phyloP scores from a whole-genome alignment of 2,113 vertebrate species.

The Scartelaos histophorus region DNA sequence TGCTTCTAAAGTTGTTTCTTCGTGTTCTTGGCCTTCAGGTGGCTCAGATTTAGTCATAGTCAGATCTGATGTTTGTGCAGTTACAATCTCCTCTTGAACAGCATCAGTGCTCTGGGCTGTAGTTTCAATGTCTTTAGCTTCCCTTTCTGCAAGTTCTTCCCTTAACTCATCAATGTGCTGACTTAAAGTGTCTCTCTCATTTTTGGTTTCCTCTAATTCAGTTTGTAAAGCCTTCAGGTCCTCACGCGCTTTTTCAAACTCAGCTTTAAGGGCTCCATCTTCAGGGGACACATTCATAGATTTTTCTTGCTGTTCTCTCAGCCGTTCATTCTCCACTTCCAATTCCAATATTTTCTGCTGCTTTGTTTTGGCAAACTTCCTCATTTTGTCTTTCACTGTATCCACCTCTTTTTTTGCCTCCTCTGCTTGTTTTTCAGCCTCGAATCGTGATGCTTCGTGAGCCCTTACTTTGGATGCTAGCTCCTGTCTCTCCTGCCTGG shows the following conservation, averaged over 20 bases:
- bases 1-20: constrained; percentile 6
- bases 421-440: constrained; percentile 80
- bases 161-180: constrained; percentile 64
- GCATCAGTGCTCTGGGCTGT: constrained; percentile 1
- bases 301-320: constrained; percentile 70
- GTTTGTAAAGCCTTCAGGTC: constrained; percentile 57
- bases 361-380: constrained; percentile 95
- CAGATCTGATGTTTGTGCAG: constrained; percentile 39
- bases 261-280: constrained; percentile 51
- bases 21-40: constrained; percentile 21
- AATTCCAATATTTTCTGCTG: constrained; percentile 95
- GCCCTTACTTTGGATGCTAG: constrained; percentile 76
- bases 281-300: constrained; percentile 33
- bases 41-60: constrained; percentile 32
- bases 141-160: constrained; percentile 64
- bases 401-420: constrained; percentile 86
- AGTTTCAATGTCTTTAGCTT: constrained; percentile 46
- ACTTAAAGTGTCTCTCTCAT: constrained; percentile 61
- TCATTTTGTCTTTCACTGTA: constrained; percentile 92
- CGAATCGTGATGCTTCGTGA: constrained; percentile 78
- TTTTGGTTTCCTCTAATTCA: constrained; percentile 50
- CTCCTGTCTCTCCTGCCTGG: constrained; percentile 89
- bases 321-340: constrained; percentile 92
- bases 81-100: constrained; percentile 51
- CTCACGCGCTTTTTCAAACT: constrained; percentile 54